Conservation (phyloP, 2,113 vertebrate genomes). For the Colinus virginianus region DNA sequence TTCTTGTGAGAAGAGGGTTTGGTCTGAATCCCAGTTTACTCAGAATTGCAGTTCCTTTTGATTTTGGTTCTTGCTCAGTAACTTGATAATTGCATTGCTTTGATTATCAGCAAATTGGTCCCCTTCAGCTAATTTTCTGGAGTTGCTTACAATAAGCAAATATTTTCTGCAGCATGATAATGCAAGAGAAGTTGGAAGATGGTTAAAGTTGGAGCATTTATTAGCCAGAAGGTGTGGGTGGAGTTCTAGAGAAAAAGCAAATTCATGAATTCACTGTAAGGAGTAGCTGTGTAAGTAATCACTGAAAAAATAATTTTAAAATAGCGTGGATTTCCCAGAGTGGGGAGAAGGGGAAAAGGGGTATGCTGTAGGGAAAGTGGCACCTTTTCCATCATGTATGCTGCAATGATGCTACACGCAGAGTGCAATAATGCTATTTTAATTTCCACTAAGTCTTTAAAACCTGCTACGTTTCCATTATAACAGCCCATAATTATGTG, state of each 20-base stretch:
- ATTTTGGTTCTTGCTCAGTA: background rate
- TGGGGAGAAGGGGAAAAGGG: no score
- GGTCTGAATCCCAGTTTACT: background rate
- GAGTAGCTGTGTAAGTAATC: background rate
- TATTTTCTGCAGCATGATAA: background rate
- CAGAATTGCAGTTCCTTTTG: background rate
- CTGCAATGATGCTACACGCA: background rate
- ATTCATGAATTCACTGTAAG: background rate
- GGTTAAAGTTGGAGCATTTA: background rate
- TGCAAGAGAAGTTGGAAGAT: background rate
- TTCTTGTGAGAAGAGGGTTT: background rate
- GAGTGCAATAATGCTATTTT: background rate
- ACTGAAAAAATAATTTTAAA: background rate
- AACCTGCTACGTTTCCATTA: constrained; percentile 19
- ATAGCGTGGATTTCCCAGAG: background rate
- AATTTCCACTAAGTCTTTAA: background rate
- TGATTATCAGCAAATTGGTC: background rate
- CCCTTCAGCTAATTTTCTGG: background rate
- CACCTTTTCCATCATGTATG: background rate
- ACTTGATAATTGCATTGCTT: background rate
- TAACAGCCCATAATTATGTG: constrained; percentile 39
- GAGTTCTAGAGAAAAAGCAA: background rate
- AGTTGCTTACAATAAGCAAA: background rate
- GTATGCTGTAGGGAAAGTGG: background rate
- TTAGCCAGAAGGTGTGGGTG: background rate